A percentile compares a stretch with the other conserved stretches of the same genome.
These are phyloP conservation scores for Acleris literana DNA, from an alignment of 2,888 invertebrate species.

Conservation along the genomic window DNA sequence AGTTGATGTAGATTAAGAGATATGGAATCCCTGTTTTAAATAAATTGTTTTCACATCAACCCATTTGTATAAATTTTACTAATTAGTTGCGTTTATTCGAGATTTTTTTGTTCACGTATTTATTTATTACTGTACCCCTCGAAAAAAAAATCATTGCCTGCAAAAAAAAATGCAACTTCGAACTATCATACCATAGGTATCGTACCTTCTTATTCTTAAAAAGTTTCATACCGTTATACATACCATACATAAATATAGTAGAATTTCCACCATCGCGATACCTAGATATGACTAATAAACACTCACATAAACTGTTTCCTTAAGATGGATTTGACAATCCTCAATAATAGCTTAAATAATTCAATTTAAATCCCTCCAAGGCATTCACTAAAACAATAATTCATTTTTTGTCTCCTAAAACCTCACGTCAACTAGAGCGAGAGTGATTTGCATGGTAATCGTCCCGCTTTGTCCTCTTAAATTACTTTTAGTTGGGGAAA, in stretches of 20 bases:
- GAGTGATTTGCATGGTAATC: constrained; percentile 16
- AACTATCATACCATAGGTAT: too few relatives aligned
- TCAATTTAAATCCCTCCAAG: constrained; percentile 1
- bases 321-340: neutral
- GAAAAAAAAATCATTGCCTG: too few relatives aligned
- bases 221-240: too few relatives aligned
- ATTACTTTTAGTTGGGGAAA: constrained; percentile 22
- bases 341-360: neutral
- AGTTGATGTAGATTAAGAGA: constrained; percentile 12
- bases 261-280: too few relatives aligned
- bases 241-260: too few relatives aligned
- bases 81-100: neutral
- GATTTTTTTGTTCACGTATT: neutral
- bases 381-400: constrained; percentile 14
- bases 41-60: neutral
- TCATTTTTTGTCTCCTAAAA: constrained; percentile 7
- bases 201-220: too few relatives aligned
- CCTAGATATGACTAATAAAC: too few relatives aligned
- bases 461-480: constrained; percentile 11
- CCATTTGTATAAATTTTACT: neutral
- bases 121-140: too few relatives aligned
- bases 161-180: too few relatives aligned
- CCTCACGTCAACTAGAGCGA: constrained; percentile 15
- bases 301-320: too few relatives aligned
- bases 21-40: constrained; percentile 3